Conservation (phyloP, 2,888 invertebrate genomes). For the Lasioglossum zephyrum region DNA sequence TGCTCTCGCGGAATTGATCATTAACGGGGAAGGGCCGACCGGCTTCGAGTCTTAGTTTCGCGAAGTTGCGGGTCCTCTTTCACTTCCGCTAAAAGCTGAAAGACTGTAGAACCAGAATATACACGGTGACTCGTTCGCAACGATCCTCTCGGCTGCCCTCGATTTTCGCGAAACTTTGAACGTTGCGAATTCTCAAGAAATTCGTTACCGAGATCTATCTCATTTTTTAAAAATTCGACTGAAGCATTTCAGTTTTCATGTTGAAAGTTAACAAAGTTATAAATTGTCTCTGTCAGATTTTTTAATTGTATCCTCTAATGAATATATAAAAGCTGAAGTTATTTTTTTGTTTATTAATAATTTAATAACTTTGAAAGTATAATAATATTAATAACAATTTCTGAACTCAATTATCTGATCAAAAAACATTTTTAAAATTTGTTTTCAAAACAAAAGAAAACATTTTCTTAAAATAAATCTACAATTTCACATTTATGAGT, state of each 20-base stretch:
- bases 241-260: background rate
- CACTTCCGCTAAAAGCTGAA: constrained; percentile 16
- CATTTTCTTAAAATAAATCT: no score
- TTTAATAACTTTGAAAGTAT: no score
- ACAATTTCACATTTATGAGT: no score
- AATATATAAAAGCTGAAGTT: no score
- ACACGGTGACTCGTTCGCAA: background rate
- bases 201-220: background rate
- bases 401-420: no score
- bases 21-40: constrained; percentile 19
- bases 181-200: background rate
- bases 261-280: background rate
- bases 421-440: no score
- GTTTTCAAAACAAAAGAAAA: no score
- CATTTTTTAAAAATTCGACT: background rate
- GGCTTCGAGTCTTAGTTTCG: constrained; percentile 18
- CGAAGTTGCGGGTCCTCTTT: constrained; percentile 19
- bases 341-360: no score
- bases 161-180: background rate
- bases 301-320: no score
- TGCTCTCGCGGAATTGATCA: constrained; percentile 27
- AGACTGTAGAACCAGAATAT: background rate
- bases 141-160: background rate
- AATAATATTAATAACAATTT: no score
- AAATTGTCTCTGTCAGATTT: background rate